Evolutionary conservation across 2,113 vertebrate genomes (phyloP).

Genomic region (Oryzias melastigma): DNA sequence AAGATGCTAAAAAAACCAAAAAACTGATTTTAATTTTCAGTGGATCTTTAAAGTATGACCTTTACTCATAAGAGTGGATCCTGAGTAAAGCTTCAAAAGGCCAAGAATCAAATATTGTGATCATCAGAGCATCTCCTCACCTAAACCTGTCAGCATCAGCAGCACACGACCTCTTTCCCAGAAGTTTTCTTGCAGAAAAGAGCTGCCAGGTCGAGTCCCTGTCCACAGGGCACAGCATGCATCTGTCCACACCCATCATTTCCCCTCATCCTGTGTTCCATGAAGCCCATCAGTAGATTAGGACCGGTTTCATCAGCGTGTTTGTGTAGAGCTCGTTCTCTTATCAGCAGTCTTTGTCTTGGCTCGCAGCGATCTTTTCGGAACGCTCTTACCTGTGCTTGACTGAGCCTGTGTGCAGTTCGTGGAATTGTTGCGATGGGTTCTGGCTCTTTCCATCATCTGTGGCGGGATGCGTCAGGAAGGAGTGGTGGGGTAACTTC

Average conservation of each 20-base stretch:
- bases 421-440: not conserved
- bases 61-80: too few relatives aligned
- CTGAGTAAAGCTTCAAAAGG: too few relatives aligned
- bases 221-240: too few relatives aligned
- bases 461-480: conserved; percentile 5
- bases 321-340: not conserved
- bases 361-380: conserved; percentile 1
- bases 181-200: conserved; percentile 1
- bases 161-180: conserved; percentile 25
- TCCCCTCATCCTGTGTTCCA: too few relatives aligned
- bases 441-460: conserved; percentile 1
- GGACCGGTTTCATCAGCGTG: not conserved
- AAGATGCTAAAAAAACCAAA: too few relatives aligned
- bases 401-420: conserved; percentile 25
- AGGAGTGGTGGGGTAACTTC: conserved; percentile 21
- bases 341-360: conserved; percentile 2
- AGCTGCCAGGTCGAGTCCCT: conserved; percentile 17
- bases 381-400: conserved; percentile 8
- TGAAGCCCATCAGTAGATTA: conserved; percentile 1
- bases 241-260: too few relatives aligned
- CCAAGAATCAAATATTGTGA: too few relatives aligned
- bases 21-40: too few relatives aligned
- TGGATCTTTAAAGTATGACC: too few relatives aligned
- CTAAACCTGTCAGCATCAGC: conserved; percentile 12
- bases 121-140: too few relatives aligned